Evolutionary conservation across 2,113 vertebrate genomes (phyloP), one percentile per base, ranked within the genome.

Genomic region (Microcebus lehilahytsara): DNA sequence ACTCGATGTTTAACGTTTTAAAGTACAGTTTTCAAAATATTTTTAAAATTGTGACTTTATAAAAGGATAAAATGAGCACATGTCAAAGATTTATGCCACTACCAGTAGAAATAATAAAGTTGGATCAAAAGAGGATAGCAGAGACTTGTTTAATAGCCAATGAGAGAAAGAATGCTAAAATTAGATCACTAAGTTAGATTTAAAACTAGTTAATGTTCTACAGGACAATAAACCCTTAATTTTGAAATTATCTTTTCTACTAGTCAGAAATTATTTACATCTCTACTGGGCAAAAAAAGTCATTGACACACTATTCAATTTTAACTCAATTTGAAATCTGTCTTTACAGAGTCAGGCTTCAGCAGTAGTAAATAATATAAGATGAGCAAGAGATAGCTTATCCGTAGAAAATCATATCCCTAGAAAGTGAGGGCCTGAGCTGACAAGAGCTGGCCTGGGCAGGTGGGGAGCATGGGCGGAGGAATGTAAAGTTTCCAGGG

Each of bases 101-200:
- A 40, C 34, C 5, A 25, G 17, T 92, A 92, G 64, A 72, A 95
- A 72, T 80, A 75, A 75, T 12, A 91, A 77, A 85, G 40, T 34
- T 67, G 11, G 14, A 51, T 79, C 66, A 67, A 74, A 88, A 85
- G 51, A 87, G 49, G 17, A 46, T 49, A 37, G 53, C 11, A 80
- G 40, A 92, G 37, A 62, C 12, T 91, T 78, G 67, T 69, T 91
- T 75, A 37, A 51, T n/a, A 85, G 32, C 56, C 42, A 89, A 1
- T 53, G 25, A 83, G 89, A 85, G n/a, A 96, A 88, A 93, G 34
- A 81, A 53, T 30, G 6, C 78, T 89, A 60, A 91, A 88, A 66
- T 87, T 93, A 58, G 25, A 74, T 86, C 40, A 66, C 49, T 66
- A 71, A 77, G 10, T 92, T 89, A 88, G 37, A 51, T 95, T 75